Conservation (phyloP, 2,113 vertebrate species). For the Redunca redunca region DNA sequence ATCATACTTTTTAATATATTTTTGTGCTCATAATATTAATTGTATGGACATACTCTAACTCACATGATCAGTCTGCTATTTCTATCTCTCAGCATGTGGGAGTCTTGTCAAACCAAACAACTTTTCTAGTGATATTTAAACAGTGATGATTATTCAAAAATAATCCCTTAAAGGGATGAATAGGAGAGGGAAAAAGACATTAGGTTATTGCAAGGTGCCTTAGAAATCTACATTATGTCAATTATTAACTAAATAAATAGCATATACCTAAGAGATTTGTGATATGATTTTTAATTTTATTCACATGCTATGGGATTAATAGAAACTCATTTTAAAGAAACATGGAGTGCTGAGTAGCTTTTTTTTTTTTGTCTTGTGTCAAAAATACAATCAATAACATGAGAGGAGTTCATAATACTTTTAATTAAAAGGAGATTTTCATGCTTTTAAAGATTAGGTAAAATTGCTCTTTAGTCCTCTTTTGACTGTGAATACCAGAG, state of each 20-base stretch:
- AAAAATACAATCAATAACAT: background rate
- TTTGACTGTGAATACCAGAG: background rate
- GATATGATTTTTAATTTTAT: background rate
- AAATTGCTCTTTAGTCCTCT: background rate
- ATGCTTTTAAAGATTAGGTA: constrained; percentile 23
- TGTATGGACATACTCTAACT: background rate
- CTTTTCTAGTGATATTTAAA: background rate
- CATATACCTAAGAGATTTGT: background rate
- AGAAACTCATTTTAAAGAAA: background rate
- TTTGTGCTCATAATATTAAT: background rate
- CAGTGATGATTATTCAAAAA: background rate
- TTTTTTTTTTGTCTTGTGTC: background rate
- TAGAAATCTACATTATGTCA: background rate
- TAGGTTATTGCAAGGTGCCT: background rate
- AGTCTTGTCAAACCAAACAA: background rate
- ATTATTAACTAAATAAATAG: background rate
- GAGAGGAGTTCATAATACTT: background rate
- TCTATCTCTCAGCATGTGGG: background rate
- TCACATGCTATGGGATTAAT: background rate
- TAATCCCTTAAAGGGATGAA: background rate
- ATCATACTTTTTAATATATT: background rate
- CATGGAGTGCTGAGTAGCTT: background rate
- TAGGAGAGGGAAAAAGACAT: background rate
- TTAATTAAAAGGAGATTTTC: constrained; percentile 56
- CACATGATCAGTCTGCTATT: background rate